Evolutionary conservation across 2,888 invertebrate genomes (phyloP).

Genomic region (Eristalinus aeneus): DNA sequence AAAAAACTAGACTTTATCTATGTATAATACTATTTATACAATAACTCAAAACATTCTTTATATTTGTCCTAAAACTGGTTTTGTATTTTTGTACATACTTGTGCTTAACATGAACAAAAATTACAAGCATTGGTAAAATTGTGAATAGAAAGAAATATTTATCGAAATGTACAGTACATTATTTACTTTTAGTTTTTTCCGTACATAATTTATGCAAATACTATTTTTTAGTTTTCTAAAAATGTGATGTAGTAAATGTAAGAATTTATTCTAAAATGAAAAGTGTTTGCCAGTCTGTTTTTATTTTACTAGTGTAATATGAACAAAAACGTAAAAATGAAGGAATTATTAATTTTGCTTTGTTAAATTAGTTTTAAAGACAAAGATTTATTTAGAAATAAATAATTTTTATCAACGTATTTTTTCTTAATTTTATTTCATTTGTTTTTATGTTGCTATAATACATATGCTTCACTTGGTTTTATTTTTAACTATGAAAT

Average conservation of each 20-base stretch:
- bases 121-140: background rate
- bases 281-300: constrained; percentile 55
- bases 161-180: constrained; percentile 27
- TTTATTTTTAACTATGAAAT: too few species aligned
- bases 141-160: too few species aligned
- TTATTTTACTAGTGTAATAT: constrained; percentile 75
- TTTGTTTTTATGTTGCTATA: background rate
- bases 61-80: background rate
- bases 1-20: constrained; percentile 41
- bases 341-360: constrained; percentile 42
- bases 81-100: constrained; percentile 40
- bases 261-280: constrained; percentile 31
- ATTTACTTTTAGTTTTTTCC: constrained; percentile 42
- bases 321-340: constrained; percentile 33
- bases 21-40: constrained; percentile 21
- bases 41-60: background rate
- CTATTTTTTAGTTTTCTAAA: constrained; percentile 60
- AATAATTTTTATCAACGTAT: background rate
- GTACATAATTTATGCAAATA: constrained; percentile 22
- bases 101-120: constrained; percentile 6
- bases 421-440: background rate
- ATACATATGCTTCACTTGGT: too few species aligned
- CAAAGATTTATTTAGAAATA: constrained; percentile 2
- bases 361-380: constrained; percentile 63
- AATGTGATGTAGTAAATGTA: constrained; percentile 68